These are phyloP conservation scores for Brachionus sp. DNA, from an alignment of 1,140 invertebrate species.

Conservation along the genomic window DNA sequence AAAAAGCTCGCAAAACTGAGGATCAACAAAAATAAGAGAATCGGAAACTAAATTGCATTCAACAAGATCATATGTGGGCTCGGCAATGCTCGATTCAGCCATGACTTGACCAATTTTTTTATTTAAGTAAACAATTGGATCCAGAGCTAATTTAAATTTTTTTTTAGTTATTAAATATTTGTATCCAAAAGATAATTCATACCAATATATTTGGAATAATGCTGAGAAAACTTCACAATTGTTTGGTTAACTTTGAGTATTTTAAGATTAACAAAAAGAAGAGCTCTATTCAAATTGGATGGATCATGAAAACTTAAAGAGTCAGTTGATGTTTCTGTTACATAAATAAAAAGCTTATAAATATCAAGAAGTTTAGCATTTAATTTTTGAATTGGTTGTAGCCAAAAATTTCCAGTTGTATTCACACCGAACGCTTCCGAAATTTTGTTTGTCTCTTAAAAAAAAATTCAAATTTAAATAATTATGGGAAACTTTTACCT, in stretches of 20 bases:
- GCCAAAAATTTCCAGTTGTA: neutral
- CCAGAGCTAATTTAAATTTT: neutral
- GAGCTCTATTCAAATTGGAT: neutral
- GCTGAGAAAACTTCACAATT: neutral
- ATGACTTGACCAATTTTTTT: neutral
- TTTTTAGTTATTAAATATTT: neutral
- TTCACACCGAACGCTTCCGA: neutral
- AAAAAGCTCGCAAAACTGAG: slow-evolving; percentile 18
- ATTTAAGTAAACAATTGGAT: neutral
- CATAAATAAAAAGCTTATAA: neutral
- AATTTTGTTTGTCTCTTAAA: neutral
- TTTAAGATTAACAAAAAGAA: slow-evolving; percentile 4
- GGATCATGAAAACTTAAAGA: neutral
- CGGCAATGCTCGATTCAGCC: neutral
- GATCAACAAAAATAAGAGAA: neutral
- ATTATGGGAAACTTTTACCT: neutral
- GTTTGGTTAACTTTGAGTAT: neutral
- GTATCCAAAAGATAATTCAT: neutral
- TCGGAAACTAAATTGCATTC: slow-evolving; percentile 18
- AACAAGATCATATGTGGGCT: neutral
- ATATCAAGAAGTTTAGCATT: neutral
- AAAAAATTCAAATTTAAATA: neutral
- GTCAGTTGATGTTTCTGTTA: neutral
- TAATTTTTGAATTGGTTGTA: neutral
- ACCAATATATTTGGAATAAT: neutral